Evolutionary conservation across 2,888 invertebrate species (phyloP).

Genomic region (Lepidonotus clava): DNA sequence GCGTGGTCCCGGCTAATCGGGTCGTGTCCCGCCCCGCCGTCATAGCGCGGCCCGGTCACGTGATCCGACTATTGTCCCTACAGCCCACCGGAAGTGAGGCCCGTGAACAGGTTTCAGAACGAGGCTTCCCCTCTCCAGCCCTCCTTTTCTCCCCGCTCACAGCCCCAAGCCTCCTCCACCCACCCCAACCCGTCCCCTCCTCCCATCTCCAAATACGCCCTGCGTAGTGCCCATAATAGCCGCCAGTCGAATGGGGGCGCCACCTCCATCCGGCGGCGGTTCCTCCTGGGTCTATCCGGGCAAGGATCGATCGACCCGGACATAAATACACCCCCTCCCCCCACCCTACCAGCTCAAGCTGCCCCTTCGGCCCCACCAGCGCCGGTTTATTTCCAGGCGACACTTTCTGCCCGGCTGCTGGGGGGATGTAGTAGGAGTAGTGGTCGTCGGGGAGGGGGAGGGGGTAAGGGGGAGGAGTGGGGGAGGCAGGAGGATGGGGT

Average conservation of each 20-base stretch:
- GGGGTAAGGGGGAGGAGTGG: neutral
- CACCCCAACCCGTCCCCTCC: neutral
- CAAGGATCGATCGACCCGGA: neutral
- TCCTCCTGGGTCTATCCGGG: neutral
- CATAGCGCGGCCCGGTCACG: constrained; percentile 3
- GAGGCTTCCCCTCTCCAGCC: neutral
- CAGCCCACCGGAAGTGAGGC: constrained; percentile 34
- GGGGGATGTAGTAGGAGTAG: too few relatives aligned
- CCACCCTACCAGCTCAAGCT: neutral
- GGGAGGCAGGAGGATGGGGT: neutral
- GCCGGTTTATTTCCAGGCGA: too few relatives aligned
- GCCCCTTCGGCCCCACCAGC: neutral
- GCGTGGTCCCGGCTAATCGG: constrained; percentile 28
- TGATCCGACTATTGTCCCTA: constrained; percentile 33
- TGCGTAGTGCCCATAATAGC: constrained; percentile 14
- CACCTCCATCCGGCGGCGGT: constrained; percentile 24
- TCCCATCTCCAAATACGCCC: neutral
- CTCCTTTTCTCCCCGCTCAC: neutral
- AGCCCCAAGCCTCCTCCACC: neutral
- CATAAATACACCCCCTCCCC: neutral
- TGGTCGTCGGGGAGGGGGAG: neutral
- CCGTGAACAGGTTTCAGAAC: constrained; percentile 41
- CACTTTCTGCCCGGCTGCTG: too few relatives aligned
- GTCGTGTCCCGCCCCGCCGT: constrained; percentile 22
- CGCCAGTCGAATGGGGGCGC: neutral